Percentiles rank a stretch among this genome's conserved stretches.
These are phyloP conservation scores for Aphelinus certus DNA, from an alignment of 1,140 invertebrate genomes.

Conservation along the genomic window DNA sequence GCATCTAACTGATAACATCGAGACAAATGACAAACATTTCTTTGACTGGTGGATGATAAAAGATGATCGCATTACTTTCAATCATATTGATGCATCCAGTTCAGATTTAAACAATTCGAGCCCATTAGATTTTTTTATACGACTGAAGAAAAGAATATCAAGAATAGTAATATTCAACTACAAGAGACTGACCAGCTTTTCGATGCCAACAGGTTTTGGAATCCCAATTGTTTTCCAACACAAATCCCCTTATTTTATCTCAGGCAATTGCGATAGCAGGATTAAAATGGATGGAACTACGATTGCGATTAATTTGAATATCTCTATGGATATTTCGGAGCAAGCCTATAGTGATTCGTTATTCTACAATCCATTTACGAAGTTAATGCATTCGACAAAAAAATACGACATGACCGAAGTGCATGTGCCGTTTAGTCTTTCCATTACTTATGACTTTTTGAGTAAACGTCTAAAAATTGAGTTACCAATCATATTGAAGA, in stretches of 20 bases:
- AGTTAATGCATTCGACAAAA: conserved; percentile 1
- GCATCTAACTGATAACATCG: too few relatives aligned
- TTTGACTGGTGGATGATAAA: too few relatives aligned
- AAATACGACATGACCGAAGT: not conserved
- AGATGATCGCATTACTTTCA: too few relatives aligned
- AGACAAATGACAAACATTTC: too few relatives aligned
- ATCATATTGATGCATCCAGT: too few relatives aligned
- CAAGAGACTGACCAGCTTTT: not conserved
- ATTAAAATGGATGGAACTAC: not conserved
- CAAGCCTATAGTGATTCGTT: not conserved
- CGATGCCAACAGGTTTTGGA: not conserved
- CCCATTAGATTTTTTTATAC: too few relatives aligned
- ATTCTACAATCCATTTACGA: not conserved
- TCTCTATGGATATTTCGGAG: not conserved
- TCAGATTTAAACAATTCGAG: too few relatives aligned
- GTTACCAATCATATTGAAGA: too few relatives aligned
- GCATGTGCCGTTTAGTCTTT: too few relatives aligned
- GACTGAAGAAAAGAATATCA: not conserved
- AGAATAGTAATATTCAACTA: not conserved
- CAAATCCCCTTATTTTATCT: not conserved
- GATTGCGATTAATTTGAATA: not conserved
- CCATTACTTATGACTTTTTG: too few relatives aligned
- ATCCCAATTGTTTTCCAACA: not conserved
- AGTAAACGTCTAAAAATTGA: too few relatives aligned
- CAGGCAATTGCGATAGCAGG: too few relatives aligned